phyloP scores from a whole-genome alignment of 1,140 invertebrate species.

The Euura lappo region DNA sequence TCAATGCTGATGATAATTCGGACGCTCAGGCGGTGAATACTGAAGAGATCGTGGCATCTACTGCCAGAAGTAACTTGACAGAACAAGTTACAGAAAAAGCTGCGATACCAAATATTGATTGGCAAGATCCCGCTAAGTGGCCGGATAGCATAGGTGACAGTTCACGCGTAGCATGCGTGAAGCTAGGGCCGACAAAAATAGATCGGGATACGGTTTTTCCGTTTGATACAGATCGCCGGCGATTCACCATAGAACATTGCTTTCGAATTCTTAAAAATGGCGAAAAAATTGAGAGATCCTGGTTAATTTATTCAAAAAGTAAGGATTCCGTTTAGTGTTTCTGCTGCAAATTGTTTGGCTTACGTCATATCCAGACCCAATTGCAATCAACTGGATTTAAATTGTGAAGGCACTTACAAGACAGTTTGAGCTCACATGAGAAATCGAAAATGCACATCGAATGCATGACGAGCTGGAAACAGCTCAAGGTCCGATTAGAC shows the following conservation, averaged over 20 bases:
- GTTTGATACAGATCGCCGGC: slow-evolving; percentile 24
- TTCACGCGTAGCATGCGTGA: slow-evolving; percentile 4
- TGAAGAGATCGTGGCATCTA: background rate
- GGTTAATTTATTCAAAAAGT: slow-evolving; percentile 27
- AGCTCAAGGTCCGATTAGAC: slow-evolving; percentile 13
- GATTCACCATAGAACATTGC: slow-evolving; percentile 25
- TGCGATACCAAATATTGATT: slow-evolving; percentile 6
- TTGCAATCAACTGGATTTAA: slow-evolving; percentile 13
- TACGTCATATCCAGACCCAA: background rate
- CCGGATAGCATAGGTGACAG: slow-evolving; percentile 10
- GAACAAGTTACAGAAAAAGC: background rate
- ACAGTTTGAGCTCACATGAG: slow-evolving; percentile 11
- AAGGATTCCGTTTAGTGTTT: slow-evolving; percentile 31
- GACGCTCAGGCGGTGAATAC: background rate
- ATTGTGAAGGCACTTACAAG: slow-evolving; percentile 14
- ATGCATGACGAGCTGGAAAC: slow-evolving; percentile 11
- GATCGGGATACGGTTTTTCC: slow-evolving; percentile 20
- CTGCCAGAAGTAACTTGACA: background rate
- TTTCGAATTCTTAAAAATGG: slow-evolving; percentile 28
- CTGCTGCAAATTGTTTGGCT: slow-evolving; percentile 28
- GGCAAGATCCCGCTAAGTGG: slow-evolving; percentile 10
- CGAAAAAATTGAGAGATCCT: slow-evolving; percentile 27
- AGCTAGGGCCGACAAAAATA: background rate
- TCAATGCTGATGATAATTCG: background rate
- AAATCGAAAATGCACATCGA: slow-evolving; percentile 15